These are phyloP conservation scores for Metopolophium dirhodum DNA, from an alignment of 1,140 invertebrate species.

Conservation along the genomic window DNA sequence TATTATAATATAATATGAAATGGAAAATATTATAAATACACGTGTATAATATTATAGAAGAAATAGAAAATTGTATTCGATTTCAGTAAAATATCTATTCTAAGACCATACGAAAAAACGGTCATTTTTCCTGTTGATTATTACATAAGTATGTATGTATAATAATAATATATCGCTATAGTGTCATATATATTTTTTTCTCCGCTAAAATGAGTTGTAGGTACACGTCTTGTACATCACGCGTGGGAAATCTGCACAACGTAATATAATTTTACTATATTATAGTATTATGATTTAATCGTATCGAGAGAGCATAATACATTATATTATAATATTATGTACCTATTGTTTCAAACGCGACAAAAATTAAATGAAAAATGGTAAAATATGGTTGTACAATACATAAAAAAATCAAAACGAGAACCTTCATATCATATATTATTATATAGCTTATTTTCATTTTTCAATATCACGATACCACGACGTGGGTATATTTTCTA, in stretches of 20 bases:
- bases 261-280: background rate
- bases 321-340: background rate
- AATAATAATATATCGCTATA: background rate
- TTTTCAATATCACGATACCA: background rate
- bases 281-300: background rate
- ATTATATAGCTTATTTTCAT: background rate
- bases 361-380: background rate
- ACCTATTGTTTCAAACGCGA: background rate
- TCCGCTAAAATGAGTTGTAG: background rate
- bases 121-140: background rate
- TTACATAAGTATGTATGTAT: background rate
- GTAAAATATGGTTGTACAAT: background rate
- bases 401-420: background rate
- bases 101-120: background rate
- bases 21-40: background rate
- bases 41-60: too few relatives aligned
- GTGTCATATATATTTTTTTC: background rate
- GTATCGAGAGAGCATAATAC: background rate
- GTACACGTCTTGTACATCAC: background rate
- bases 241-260: background rate
- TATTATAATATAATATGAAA: background rate
- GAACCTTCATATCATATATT: background rate
- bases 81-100: background rate
- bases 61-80: background rate
- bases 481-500: background rate